Conservation (phyloP, 2,113 vertebrate species). For the Apus apus region DNA sequence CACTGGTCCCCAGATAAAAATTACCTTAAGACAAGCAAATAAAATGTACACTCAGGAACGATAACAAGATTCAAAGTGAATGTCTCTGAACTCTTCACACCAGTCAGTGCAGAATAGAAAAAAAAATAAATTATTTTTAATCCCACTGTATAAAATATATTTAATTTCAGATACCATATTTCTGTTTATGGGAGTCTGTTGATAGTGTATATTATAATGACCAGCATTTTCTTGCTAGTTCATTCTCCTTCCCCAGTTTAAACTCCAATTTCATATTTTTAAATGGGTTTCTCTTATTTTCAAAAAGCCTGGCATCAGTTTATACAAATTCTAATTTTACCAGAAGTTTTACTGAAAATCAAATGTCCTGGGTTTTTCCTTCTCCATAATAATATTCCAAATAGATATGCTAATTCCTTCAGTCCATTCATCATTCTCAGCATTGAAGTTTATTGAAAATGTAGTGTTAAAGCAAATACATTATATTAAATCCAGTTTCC, state of each 20-base stretch:
- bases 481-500: constrained; percentile 5
- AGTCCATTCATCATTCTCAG: background rate
- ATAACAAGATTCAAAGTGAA: background rate
- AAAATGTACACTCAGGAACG: background rate
- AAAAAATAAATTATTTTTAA: background rate
- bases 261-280: background rate
- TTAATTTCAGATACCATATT: background rate
- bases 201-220: background rate
- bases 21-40: background rate
- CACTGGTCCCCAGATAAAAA: background rate
- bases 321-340: constrained; percentile 2
- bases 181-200: background rate
- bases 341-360: constrained; percentile 32
- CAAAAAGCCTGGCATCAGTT: background rate
- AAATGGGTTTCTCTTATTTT: constrained; percentile 19
- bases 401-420: constrained; percentile 24
- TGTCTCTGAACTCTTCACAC: background rate
- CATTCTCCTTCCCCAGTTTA: background rate
- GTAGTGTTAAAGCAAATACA: background rate
- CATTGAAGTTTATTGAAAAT: constrained; percentile 10
- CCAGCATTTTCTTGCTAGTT: background rate
- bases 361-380: background rate
- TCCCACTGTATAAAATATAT: background rate
- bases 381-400: background rate
- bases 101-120: background rate